These are phyloP conservation scores for Myzus persicae DNA, from an alignment of 1,140 invertebrate species.

Conservation along the genomic window DNA sequence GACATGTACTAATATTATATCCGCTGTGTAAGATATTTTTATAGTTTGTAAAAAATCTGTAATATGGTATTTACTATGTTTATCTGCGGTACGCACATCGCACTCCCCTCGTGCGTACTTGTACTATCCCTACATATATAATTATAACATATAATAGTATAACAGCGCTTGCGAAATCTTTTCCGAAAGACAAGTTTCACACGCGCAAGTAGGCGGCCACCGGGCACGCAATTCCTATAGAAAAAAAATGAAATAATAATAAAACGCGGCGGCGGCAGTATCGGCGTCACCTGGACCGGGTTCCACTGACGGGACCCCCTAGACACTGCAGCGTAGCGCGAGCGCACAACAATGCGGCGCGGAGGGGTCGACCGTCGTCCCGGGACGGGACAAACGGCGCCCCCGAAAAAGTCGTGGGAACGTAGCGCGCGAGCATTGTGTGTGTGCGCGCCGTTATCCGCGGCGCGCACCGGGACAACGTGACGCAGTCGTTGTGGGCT, in stretches of 20 bases:
- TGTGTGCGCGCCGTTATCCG: neutral
- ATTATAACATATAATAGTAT: neutral
- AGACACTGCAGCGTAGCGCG: neutral
- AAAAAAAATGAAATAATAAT: neutral
- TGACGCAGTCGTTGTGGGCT: neutral
- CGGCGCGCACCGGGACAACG: constrained; percentile 13
- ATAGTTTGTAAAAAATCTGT: too few relatives aligned
- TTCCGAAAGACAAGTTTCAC: neutral
- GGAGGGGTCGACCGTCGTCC: constrained; percentile 12
- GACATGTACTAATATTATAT: too few relatives aligned
- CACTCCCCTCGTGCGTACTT: neutral
- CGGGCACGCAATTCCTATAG: neutral
- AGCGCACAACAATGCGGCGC: neutral
- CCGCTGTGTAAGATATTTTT: too few relatives aligned
- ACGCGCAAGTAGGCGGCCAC: neutral
- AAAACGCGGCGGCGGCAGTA: neutral
- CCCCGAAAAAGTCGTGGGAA: constrained; percentile 55
- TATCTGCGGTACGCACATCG: neutral
- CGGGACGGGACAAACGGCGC: constrained; percentile 29
- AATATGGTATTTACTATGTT: too few relatives aligned
- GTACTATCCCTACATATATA: too few relatives aligned
- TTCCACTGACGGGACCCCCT: constrained; percentile 34
- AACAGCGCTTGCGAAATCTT: neutral
- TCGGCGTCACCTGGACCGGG: constrained; percentile 19
- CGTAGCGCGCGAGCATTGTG: neutral